These are phyloP conservation scores for Neomonachus schauinslandi DNA, from an alignment of 2,113 vertebrate species.

Conservation along the genomic window DNA sequence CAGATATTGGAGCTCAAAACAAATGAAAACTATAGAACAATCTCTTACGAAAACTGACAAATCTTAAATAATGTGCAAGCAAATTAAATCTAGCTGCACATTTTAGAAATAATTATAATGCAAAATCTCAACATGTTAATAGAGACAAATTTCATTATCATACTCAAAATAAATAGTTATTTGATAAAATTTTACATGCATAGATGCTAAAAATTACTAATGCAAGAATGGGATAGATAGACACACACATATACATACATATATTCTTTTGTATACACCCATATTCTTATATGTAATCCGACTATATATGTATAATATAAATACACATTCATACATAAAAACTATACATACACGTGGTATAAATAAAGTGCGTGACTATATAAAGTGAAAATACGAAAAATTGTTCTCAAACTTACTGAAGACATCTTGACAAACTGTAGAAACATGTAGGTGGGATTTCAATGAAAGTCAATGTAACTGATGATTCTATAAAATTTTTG, in stretches of 20 bases:
- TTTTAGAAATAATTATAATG: constrained; percentile 5
- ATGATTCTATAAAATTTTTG: background rate
- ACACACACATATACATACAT: background rate
- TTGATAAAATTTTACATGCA: background rate
- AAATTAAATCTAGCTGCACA: background rate
- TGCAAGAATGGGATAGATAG: background rate
- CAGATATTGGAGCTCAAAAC: background rate
- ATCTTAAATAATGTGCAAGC: background rate
- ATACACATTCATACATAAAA: background rate
- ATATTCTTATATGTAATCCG: background rate
- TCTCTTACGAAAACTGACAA: background rate
- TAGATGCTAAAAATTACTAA: background rate
- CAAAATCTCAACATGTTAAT: background rate
- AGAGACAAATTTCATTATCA: background rate
- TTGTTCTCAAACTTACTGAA: background rate
- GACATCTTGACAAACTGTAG: background rate
- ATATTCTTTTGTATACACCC: background rate
- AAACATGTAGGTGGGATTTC: background rate
- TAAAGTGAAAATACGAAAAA: background rate
- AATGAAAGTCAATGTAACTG: background rate
- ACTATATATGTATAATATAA: background rate
- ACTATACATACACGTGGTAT: background rate
- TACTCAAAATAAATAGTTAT: background rate
- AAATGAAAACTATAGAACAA: background rate
- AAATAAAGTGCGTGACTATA: background rate